Conservation (phyloP, 2,113 vertebrate genomes). For the Stegostoma tigrinum region DNA sequence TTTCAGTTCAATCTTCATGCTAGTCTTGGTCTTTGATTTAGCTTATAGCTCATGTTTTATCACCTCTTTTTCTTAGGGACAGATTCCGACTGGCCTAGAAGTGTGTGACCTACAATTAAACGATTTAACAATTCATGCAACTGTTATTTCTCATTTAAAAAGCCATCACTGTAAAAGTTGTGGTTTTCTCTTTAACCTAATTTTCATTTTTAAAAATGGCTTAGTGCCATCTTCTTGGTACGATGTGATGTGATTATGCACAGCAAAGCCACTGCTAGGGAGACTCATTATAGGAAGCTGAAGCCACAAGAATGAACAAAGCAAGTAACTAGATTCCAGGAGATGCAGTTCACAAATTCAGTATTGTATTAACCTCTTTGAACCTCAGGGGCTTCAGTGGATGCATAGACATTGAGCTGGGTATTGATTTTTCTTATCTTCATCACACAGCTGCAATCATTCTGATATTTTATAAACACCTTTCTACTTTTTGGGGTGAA, state of each 20-base stretch:
- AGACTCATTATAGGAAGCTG: background rate
- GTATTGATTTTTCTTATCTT: background rate
- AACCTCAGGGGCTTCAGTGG: background rate
- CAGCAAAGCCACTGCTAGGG: background rate
- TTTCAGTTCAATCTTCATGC: constrained; percentile 18
- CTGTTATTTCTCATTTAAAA: background rate
- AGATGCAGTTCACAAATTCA: background rate
- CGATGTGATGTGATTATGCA: background rate
- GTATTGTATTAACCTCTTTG: background rate
- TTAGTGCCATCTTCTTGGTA: background rate
- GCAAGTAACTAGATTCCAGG: background rate
- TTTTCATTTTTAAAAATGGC: background rate
- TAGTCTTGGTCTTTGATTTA: constrained; percentile 6
- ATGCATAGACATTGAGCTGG: background rate
- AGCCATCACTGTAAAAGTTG: background rate
- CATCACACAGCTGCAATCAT: background rate
- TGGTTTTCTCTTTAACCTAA: background rate
- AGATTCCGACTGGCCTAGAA: background rate
- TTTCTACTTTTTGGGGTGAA: background rate
- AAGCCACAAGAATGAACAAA: background rate
- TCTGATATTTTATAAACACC: constrained; percentile 13
- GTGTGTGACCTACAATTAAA: background rate
- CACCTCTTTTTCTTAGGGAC: background rate
- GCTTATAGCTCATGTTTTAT: background rate
- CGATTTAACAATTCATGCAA: background rate